A percentile compares a stretch with the other conserved stretches of the same genome.
phyloP scores from a whole-genome alignment of 2,797 vertebrate genomes.

The Synaphobranchus kaupii region DNA sequence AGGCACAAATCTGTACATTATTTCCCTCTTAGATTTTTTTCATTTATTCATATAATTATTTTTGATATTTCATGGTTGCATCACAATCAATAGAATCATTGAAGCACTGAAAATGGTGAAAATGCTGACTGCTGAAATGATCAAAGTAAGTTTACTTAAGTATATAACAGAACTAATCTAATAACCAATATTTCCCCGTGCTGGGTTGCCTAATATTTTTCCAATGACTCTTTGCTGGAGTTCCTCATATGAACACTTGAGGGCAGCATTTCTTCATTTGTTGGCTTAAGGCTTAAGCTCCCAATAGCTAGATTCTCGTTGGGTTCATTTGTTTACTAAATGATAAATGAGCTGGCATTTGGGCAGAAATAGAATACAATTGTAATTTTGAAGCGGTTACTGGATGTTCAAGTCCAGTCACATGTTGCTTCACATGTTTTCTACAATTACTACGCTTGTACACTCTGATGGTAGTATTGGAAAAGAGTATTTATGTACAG shows the following conservation, averaged over 20 bases:
- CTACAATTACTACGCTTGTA: background rate
- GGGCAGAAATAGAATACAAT: background rate
- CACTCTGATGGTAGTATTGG: background rate
- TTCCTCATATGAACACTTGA: constrained; percentile 43
- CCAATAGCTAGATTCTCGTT: background rate
- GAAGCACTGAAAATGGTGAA: too few species aligned
- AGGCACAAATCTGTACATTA: background rate
- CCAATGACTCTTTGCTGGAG: background rate
- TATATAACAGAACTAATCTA: background rate
- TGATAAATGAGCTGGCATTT: background rate
- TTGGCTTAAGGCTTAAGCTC: background rate
- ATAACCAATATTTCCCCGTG: background rate
- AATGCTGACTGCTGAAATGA: background rate
- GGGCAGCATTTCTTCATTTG: constrained; percentile 40
- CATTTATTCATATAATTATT: background rate
- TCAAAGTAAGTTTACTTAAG: background rate
- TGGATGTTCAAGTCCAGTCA: background rate
- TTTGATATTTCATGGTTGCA: background rate
- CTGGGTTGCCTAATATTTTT: constrained; percentile 21
- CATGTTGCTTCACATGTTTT: too few species aligned
- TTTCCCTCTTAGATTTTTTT: background rate
- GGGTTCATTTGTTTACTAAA: background rate
- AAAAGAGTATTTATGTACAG: too few species aligned
- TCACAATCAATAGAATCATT: background rate
- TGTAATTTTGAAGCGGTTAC: background rate